These are phyloP conservation scores for Syngnathoides biaculeatus DNA, from an alignment of 2,113 vertebrate species.

Conservation along the genomic window DNA sequence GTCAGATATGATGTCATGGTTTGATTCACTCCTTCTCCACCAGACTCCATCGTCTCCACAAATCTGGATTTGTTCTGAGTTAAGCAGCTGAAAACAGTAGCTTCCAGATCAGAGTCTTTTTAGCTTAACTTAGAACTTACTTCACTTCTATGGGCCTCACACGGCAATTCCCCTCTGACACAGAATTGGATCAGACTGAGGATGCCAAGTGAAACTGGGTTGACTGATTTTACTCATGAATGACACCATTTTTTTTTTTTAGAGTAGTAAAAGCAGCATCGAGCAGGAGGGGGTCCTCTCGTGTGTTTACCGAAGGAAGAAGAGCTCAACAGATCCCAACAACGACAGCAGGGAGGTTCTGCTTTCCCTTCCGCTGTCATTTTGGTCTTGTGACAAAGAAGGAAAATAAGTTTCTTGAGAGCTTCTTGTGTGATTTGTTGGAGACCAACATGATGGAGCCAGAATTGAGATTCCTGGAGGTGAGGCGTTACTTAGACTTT, in stretches of 20 bases:
- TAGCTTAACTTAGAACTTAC: slow-evolving; percentile 12
- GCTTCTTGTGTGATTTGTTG: slow-evolving; percentile 1
- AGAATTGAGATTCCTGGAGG: slow-evolving; percentile 58
- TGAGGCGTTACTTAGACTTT: slow-evolving; percentile 27
- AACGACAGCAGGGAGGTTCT: slow-evolving; percentile 11
- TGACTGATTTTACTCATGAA: slow-evolving; percentile 54
- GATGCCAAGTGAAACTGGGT: slow-evolving; percentile 54
- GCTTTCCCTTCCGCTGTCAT: neutral
- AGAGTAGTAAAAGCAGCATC: slow-evolving; percentile 45
- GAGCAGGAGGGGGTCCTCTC: slow-evolving; percentile 22
- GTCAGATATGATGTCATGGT: neutral
- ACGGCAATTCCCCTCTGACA: slow-evolving; percentile 19
- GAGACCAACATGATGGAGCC: slow-evolving; percentile 46
- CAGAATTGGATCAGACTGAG: slow-evolving; percentile 42
- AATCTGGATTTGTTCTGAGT: neutral
- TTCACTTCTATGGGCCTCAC: slow-evolving; percentile 13
- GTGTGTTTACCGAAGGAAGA: slow-evolving; percentile 46
- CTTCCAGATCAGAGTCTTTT: neutral
- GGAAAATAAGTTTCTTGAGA: neutral
- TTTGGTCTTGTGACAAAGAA: neutral
- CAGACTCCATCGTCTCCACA: neutral
- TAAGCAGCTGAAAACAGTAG: neutral
- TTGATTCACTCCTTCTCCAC: slow-evolving; percentile 8
- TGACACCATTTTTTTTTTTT: slow-evolving; percentile 59
- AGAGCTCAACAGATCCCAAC: slow-evolving; percentile 20